Conservation (phyloP, 1,140 invertebrate genomes). For the Macrocentrus cingulum region DNA sequence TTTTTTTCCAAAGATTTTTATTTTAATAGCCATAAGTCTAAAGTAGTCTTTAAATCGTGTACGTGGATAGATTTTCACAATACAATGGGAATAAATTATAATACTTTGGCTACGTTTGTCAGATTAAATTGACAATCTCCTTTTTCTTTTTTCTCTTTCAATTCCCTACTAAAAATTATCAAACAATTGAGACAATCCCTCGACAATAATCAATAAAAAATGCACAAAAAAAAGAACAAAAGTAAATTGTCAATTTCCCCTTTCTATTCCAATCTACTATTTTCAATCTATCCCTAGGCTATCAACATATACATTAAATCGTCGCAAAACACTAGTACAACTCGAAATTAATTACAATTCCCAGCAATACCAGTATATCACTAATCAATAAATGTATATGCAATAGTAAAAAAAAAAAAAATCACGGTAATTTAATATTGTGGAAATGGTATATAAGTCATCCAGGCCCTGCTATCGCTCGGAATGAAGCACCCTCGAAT, state of each 20-base stretch:
- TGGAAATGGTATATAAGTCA: constrained; percentile 18
- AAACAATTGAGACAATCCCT: too few species aligned
- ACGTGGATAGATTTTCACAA: constrained; percentile 56
- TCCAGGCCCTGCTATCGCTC: constrained; percentile 23
- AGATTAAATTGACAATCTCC: constrained; percentile 46
- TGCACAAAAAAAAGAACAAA: too few species aligned
- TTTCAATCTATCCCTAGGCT: too few species aligned
- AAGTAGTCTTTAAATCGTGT: constrained; percentile 56
- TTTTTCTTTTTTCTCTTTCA: constrained; percentile 20
- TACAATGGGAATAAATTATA: constrained; percentile 61
- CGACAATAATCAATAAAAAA: too few species aligned
- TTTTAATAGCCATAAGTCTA: constrained; percentile 59
- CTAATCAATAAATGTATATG: constrained; percentile 14
- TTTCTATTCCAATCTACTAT: too few species aligned
- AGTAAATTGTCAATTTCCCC: too few species aligned
- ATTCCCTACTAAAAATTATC: too few species aligned
- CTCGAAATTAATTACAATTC: constrained; percentile 2
- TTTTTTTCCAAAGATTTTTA: constrained; percentile 55
- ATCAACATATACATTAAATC: too few species aligned
- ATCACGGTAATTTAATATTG: constrained; percentile 20
- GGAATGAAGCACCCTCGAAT: constrained; percentile 19
- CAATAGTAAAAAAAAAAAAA: constrained; percentile 11
- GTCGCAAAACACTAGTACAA: too few species aligned
- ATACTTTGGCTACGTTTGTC: constrained; percentile 58
- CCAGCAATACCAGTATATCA: constrained; percentile 19